Percentiles rank a stretch among this genome's conserved stretches.
Conservation (phyloP, 2,113 vertebrate species). For the Thymallus thymallus region DNA sequence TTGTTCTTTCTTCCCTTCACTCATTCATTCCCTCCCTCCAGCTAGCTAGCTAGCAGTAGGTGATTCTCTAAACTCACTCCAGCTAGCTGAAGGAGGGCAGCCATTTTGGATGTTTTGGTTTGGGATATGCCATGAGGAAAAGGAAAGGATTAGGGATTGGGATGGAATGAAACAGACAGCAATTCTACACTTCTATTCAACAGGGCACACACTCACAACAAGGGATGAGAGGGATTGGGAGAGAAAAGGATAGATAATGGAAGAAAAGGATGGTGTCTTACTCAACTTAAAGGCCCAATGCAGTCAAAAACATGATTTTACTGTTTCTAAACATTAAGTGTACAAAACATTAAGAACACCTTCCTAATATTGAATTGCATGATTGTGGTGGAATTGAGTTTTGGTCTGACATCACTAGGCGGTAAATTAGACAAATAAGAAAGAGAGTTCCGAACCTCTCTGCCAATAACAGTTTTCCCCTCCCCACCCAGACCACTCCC, state of each 20-base stretch:
- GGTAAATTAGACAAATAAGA: no score
- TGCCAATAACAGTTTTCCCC: no score
- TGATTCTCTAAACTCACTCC: slow-evolving; percentile 8
- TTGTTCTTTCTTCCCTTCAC: background rate
- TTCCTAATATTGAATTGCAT: no score
- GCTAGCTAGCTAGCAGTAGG: background rate
- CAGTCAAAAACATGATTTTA: no score
- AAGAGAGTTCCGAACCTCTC: no score
- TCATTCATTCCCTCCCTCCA: slow-evolving; percentile 10
- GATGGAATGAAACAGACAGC: slow-evolving; percentile 31
- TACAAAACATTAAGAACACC: no score
- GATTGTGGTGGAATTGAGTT: no score
- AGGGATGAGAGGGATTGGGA: slow-evolving; percentile 2
- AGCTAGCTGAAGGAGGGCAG: slow-evolving; percentile 6
- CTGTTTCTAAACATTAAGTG: no score
- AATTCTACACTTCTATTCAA: slow-evolving; percentile 22
- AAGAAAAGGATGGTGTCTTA: background rate
- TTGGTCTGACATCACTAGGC: no score
- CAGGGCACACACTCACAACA: slow-evolving; percentile 8
- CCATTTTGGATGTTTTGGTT: slow-evolving; percentile 34
- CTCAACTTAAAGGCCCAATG: no score
- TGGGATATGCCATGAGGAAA: slow-evolving; percentile 51
- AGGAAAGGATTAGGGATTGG: slow-evolving; percentile 15
- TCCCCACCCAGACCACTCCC: no score
- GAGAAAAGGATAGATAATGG: background rate